These are phyloP conservation scores for Mythimna pallens DNA, from an alignment of 2,888 invertebrate genomes.

Conservation along the genomic window DNA sequence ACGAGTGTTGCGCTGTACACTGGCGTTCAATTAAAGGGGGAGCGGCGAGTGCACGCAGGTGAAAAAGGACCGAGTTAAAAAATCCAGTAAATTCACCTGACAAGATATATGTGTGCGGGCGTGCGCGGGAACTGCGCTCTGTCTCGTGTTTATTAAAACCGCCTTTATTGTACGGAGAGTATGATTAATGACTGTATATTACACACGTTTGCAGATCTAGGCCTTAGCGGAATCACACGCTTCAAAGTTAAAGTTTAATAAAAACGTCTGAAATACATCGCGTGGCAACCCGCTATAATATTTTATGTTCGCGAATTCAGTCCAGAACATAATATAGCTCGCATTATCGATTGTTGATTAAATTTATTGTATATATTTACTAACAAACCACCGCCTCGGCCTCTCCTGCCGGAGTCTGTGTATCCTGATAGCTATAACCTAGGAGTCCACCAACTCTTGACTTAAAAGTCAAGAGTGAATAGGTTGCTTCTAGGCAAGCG, in stretches of 20 bases:
- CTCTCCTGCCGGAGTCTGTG: too few relatives aligned
- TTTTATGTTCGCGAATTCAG: neutral
- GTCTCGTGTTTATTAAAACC: constrained; percentile 38
- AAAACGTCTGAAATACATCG: neutral
- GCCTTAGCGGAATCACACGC: neutral
- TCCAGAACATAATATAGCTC: neutral
- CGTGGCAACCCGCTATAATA: neutral
- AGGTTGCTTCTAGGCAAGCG: too few relatives aligned
- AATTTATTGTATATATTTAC: neutral
- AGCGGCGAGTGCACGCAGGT: constrained; percentile 26
- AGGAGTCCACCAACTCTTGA: too few relatives aligned
- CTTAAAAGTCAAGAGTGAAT: too few relatives aligned
- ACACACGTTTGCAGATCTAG: constrained; percentile 2
- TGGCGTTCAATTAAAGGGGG: constrained; percentile 43
- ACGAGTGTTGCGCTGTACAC: constrained; percentile 11
- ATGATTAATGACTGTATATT: constrained; percentile 30
- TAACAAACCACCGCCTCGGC: too few relatives aligned
- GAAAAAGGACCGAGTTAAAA: constrained; percentile 28
- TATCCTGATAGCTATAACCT: too few relatives aligned
- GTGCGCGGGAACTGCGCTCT: constrained; percentile 9
- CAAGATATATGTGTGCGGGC: constrained; percentile 24
- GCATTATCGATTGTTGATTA: neutral
- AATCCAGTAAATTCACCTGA: constrained; percentile 31
- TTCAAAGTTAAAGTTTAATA: constrained; percentile 6
- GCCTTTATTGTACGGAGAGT: neutral